These are phyloP conservation scores for Xenotilapia caudafasciata DNA, from an alignment of 2,113 vertebrate species.

Conservation along the genomic window DNA sequence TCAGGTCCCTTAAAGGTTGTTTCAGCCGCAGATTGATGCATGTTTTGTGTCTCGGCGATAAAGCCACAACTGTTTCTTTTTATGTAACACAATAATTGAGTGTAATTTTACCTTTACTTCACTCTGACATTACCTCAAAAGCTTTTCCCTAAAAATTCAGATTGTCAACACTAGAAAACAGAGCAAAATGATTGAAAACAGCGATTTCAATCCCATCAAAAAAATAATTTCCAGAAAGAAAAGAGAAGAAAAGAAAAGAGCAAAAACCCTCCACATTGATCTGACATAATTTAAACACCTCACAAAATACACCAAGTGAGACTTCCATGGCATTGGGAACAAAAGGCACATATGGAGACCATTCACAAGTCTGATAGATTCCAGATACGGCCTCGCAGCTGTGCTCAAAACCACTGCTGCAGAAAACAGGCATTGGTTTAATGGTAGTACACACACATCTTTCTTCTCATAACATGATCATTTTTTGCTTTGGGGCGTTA, in stretches of 20 bases:
- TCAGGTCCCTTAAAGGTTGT: neutral
- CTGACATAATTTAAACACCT: neutral
- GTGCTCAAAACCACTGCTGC: neutral
- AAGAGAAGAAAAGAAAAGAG: neutral
- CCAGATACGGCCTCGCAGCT: neutral
- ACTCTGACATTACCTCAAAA: neutral
- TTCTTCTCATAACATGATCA: neutral
- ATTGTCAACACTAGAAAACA: neutral
- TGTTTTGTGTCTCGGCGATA: neutral
- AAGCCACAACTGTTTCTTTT: neutral
- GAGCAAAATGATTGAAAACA: neutral
- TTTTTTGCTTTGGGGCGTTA: neutral
- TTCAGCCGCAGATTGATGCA: neutral
- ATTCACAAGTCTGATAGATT: constrained; percentile 29
- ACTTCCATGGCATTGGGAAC: neutral
- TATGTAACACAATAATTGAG: neutral
- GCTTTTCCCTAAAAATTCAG: neutral
- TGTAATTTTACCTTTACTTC: neutral
- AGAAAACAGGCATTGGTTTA: neutral
- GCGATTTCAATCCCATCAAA: fast-evolving
- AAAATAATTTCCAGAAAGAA: neutral
- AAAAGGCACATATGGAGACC: constrained; percentile 25
- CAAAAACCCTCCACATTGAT: neutral
- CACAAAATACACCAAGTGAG: neutral
- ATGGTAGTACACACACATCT: neutral